Base-by-base conservation (phyloP, 2,888 invertebrate genomes). In the Aspidiotus destructor region DNA sequence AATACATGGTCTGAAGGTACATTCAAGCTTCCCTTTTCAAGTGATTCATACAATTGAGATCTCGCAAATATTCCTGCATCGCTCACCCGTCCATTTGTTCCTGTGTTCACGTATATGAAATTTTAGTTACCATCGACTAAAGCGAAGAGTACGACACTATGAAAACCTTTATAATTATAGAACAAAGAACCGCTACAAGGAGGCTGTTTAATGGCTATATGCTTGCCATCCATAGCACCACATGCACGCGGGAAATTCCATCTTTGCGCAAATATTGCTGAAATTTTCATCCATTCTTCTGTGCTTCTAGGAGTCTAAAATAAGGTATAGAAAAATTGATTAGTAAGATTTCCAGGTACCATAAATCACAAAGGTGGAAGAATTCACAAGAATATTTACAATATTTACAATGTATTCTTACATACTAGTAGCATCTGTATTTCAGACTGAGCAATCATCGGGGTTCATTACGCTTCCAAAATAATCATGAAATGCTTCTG, bases 191-290 rank as follows among this genome's bases (percentile, higher is more conserved):
- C 65, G 28, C 40, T 44, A 8, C 41, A 41, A 41, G 58, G 13
- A 10, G 60, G 67, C 17, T 16, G 41, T 41, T 68, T 48, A 13
- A 15, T 55, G 40, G 44, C 16, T 57, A 69, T 64, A 28, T 69
- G 69, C n/a, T 67, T 69, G 9, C 65, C 69, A 69, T 67, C 65
- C 9, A 70, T 58, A 10, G 70, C 65, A 16, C 70, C 65, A 58
- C 54, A 16, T 41, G 48, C 41, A 58, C 52, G 28, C 28, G 70
- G 70, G 8, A 70, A 70, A 54, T 61, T 44, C 65, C 67, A 70
- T 8, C 44, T 42, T n/a, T 11, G 52, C 1, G 52, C 28, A 68
- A 67, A 70, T 54, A 48, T 60, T 16, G 54, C 60, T 10, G 48
- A 41, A 28, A 70, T 40, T 58, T 60, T 8, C 16, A 0, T 40